Evolutionary conservation across 1,140 invertebrate species (phyloP).

Genomic region (Drosophila fuyamai): DNA sequence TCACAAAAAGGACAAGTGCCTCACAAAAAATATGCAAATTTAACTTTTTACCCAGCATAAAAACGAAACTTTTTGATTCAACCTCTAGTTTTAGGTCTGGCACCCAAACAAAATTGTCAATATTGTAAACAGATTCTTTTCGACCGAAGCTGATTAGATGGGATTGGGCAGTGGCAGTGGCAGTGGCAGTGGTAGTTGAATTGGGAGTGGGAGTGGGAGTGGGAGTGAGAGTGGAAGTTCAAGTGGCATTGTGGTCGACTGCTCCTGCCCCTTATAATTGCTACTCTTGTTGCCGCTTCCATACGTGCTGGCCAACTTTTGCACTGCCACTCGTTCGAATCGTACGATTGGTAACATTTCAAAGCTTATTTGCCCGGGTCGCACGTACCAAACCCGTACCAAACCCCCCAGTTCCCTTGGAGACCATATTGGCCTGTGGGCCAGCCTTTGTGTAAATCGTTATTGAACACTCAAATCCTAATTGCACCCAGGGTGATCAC

Average conservation of each 20-base stretch:
- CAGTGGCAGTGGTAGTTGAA: slow-evolving; percentile 15
- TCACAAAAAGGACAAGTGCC: slow-evolving; percentile 52
- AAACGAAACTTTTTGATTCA: slow-evolving; percentile 67
- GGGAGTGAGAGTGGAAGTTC: slow-evolving; percentile 12
- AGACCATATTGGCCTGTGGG: slow-evolving; percentile 17
- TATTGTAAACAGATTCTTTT: slow-evolving; percentile 80
- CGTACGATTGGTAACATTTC: slow-evolving; percentile 61
- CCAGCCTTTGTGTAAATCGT: slow-evolving; percentile 68
- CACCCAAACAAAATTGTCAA: slow-evolving; percentile 66
- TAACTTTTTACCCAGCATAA: slow-evolving; percentile 67
- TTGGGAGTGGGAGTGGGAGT: slow-evolving; percentile 10
- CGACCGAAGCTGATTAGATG: slow-evolving; percentile 74
- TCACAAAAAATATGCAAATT: slow-evolving; percentile 68
- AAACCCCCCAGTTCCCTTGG: slow-evolving; percentile 10
- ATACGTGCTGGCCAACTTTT: slow-evolving; percentile 56
- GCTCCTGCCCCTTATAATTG: slow-evolving; percentile 35
- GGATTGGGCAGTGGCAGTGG: slow-evolving; percentile 21
- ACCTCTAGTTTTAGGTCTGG: slow-evolving; percentile 30
- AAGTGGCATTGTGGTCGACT: not conserved
- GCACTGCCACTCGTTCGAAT: slow-evolving; percentile 36
- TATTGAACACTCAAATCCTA: slow-evolving; percentile 78
- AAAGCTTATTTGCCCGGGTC: slow-evolving; percentile 63
- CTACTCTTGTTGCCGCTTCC: slow-evolving; percentile 27
- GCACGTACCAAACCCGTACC: slow-evolving; percentile 20
- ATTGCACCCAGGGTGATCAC: slow-evolving; percentile 72